Conservation (phyloP, 2,797 vertebrate genomes). For the Tolypeutes matacus region DNA sequence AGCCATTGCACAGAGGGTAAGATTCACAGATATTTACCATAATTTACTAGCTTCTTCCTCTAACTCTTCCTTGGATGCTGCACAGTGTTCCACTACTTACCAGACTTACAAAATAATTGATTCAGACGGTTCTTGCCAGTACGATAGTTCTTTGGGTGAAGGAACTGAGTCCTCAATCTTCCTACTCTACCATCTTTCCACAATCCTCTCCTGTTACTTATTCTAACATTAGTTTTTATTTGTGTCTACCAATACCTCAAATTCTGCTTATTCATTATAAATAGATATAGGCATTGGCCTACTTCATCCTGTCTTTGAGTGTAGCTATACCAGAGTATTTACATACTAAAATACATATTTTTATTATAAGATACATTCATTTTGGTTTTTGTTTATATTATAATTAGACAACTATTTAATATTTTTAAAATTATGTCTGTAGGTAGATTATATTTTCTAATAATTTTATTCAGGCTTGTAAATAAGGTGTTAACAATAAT, state of each 20-base stretch:
- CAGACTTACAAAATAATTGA: no score
- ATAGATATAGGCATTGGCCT: background rate
- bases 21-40: no score
- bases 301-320: background rate
- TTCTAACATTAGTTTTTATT: background rate
- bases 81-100: no score
- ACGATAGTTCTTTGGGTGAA: no score
- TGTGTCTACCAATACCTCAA: background rate
- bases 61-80: no score
- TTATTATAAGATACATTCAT: conserved; percentile 14
- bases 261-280: conserved; percentile 10
- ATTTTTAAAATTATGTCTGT: background rate
- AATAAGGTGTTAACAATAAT: background rate
- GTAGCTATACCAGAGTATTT: background rate
- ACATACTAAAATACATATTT: background rate
- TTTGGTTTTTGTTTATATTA: background rate
- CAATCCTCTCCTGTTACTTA: background rate
- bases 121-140: no score
- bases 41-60: no score
- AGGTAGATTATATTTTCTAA: background rate
- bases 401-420: background rate
- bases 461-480: background rate
- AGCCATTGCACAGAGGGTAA: no score
- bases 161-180: no score
- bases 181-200: no score